phyloP scores from a whole-genome alignment of 1,140 invertebrate genomes.

The Proales similis region DNA sequence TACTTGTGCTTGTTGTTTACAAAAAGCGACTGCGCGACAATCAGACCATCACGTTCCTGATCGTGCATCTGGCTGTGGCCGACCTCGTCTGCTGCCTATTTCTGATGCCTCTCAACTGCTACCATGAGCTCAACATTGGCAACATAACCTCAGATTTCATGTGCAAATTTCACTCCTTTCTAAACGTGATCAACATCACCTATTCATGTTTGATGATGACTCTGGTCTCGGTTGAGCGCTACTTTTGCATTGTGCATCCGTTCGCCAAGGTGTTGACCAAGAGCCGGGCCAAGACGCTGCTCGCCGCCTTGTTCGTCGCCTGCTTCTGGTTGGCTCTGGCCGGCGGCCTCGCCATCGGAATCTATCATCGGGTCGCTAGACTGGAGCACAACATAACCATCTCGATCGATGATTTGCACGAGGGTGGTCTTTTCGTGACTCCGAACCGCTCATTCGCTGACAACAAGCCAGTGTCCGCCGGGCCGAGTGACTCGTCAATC shows the following conservation, averaged over 20 bases:
- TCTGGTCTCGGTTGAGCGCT: conserved; percentile 23
- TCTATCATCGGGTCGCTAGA: conserved; percentile 1
- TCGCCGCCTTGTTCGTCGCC: background rate
- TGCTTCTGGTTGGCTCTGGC: conserved; percentile 1
- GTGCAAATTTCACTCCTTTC: conserved; percentile 36
- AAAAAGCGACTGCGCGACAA: conserved; percentile 27
- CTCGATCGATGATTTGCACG: no score
- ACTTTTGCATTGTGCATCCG: conserved; percentile 33
- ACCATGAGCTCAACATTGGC: conserved; percentile 12
- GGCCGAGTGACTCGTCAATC: no score
- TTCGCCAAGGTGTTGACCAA: conserved; percentile 8
- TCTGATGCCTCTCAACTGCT: conserved; percentile 33
- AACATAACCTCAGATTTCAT: conserved; percentile 36
- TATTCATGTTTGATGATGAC: conserved; percentile 37
- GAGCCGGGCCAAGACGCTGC: conserved; percentile 5
- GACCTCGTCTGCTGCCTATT: conserved; percentile 28
- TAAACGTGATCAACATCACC: conserved; percentile 33
- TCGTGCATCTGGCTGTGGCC: conserved; percentile 23
- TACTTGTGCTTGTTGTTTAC: conserved; percentile 25
- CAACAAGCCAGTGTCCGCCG: no score
- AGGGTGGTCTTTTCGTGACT: no score
- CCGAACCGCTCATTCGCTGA: no score
- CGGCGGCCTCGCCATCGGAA: conserved; percentile 16
- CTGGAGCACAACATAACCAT: no score
- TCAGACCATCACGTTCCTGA: conserved; percentile 28